Evolutionary conservation across 35 echinoderm and acorn worm species (phyloP).

Genomic region (Apostichopus californicus): DNA sequence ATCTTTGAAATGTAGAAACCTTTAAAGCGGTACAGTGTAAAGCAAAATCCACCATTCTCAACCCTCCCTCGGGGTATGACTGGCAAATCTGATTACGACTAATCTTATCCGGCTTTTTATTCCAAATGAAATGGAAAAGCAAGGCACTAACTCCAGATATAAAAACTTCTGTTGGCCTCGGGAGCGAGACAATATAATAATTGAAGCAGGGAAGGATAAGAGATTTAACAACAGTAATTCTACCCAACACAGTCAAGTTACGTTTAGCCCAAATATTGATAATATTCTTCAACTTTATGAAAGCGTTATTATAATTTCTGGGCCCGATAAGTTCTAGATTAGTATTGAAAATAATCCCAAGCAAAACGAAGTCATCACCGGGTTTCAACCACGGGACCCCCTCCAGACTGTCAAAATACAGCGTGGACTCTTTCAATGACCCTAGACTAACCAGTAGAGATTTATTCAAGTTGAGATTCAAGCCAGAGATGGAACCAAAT

Average conservation of each 20-base stretch:
- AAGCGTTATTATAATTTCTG: not conserved
- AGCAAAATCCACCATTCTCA: slow-evolving; percentile 17
- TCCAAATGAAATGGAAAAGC: not conserved
- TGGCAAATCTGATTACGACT: not conserved
- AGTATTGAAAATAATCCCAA: no score
- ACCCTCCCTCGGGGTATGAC: not conserved
- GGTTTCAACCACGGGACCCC: not conserved
- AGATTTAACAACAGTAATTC: not conserved
- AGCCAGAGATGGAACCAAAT: not conserved
- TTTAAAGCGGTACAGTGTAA: not conserved
- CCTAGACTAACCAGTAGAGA: not conserved
- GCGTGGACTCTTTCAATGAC: no score
- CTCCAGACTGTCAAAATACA: no score
- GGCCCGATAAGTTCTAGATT: no score
- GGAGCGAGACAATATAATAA: not conserved
- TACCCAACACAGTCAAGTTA: no score
- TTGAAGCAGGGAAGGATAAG: not conserved
- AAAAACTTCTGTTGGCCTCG: not conserved
- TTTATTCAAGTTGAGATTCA: no score
- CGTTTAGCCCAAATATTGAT: no score
- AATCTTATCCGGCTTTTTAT: no score
- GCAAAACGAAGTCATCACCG: not conserved
- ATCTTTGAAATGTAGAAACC: no score
- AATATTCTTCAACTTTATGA: not conserved
- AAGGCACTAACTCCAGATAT: not conserved